phyloP scores from a whole-genome alignment of 64 coral and sea anemone genomes.

The Porites lutea region DNA sequence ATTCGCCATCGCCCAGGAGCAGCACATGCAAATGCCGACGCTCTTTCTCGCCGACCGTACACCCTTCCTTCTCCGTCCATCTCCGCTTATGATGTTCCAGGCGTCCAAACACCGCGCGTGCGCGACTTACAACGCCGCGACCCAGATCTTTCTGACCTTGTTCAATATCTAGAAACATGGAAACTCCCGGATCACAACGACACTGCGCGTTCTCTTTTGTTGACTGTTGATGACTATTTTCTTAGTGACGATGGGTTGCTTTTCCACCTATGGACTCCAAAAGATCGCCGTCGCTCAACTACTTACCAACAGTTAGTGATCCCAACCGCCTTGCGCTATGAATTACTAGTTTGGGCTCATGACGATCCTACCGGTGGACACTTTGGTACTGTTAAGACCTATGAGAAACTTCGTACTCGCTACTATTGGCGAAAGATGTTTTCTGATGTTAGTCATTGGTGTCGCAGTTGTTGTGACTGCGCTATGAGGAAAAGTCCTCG shows the following conservation, averaged over 20 bases:
- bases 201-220: background rate
- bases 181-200: background rate
- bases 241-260: conserved; percentile 16
- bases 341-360: conserved; percentile 12
- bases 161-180: background rate
- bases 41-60: background rate
- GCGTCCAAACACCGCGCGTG: background rate
- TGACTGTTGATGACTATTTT: conserved; percentile 30
- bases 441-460: no score
- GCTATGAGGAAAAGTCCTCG: no score
- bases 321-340: conserved; percentile 10
- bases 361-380: background rate
- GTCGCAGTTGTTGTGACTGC: no score
- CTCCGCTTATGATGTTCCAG: background rate
- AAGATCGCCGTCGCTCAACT: background rate
- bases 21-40: conserved; percentile 30
- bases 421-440: no score
- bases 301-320: conserved; percentile 24
- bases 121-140: background rate
- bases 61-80: background rate
- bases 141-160: conserved; percentile 14
- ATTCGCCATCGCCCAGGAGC: conserved; percentile 17
- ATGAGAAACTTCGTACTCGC: no score
- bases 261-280: background rate
- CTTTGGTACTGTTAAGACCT: no score